Evolutionary conservation across 2,113 vertebrate genomes (phyloP).

Genomic region (Jaculus jaculus): DNA sequence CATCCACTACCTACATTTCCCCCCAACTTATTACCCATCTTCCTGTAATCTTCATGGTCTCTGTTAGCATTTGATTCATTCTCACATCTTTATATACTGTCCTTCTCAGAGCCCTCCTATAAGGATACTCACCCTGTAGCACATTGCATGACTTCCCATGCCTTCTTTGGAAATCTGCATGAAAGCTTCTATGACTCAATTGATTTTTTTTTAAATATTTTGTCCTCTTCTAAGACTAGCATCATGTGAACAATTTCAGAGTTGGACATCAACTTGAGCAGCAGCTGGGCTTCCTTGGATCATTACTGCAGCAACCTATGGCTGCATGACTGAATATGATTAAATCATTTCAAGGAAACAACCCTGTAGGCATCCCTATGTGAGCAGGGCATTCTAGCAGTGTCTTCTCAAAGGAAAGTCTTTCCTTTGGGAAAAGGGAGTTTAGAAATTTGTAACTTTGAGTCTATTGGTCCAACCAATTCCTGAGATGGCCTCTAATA

Average conservation of each 20-base stretch:
- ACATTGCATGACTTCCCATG: neutral
- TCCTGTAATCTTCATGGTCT: neutral
- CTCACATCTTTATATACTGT: neutral
- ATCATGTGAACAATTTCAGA: neutral
- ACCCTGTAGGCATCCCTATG: neutral
- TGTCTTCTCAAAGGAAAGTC: neutral
- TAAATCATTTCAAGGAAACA: neutral
- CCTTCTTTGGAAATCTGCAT: neutral
- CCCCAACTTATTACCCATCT: too few species aligned
- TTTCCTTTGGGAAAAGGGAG: neutral
- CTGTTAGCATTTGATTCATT: neutral
- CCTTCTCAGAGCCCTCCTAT: neutral
- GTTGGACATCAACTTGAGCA: neutral
- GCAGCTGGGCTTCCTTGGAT: neutral
- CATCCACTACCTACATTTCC: too few species aligned
- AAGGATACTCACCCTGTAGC: neutral
- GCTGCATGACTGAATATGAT: neutral
- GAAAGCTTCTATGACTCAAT: neutral
- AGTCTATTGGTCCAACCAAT: neutral
- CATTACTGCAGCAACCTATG: too few species aligned
- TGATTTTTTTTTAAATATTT: neutral
- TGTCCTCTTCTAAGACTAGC: neutral
- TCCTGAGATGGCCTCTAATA: neutral
- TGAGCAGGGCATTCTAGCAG: neutral
- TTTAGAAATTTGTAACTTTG: neutral